Evolutionary conservation across 1,140 invertebrate species (phyloP), one percentile per base, ranked within the genome.

Genomic region (Drosophila nasuta): DNA sequence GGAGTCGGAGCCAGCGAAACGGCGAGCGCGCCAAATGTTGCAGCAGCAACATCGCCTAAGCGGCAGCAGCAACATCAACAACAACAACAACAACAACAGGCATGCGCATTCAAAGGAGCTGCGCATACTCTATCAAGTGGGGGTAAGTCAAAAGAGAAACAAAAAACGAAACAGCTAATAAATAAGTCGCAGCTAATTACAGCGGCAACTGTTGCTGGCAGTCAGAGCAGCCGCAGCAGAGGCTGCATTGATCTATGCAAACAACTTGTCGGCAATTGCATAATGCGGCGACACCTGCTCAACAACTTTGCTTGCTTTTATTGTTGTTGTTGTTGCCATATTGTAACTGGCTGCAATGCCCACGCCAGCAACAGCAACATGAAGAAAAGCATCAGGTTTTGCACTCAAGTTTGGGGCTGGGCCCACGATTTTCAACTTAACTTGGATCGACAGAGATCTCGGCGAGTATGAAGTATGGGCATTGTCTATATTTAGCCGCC

Each of bases 91-190:
- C 75, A 71, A 28, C 75, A 77, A 66, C 65, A 77, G 58, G 58
- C 80, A 76, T 52, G 72, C 74, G 43, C 73, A 77, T 69, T 43
- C 20, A 13, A 88, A 91, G 77, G 77, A 92, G 78, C 58, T 91
- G 43, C 80, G 91, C 49, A 90, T 92, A 63, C 79, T 92, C 66
- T 92, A 92, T 69, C 91, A 92, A 92, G 86, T 92, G 59, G 91
- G 91, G 89, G 91, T 92, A 79, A 92, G 91, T 89, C 4, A 1
- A 43, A 41, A 41, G 1, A 41, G 0, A 4, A 10, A 13, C 13
- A 13, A 56, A 63, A 3, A 54, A 0, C 35, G 6, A 7, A n/a
- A 13, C 6, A 33, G n/a, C 25, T 49, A 56, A 59, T 52, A 58
- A 30, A 71, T 64, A 63, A 33, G 45, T 49, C 15, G 56, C 64